phyloP scores from a whole-genome alignment of 2,113 vertebrate species.

The Toxotes chatareus region DNA sequence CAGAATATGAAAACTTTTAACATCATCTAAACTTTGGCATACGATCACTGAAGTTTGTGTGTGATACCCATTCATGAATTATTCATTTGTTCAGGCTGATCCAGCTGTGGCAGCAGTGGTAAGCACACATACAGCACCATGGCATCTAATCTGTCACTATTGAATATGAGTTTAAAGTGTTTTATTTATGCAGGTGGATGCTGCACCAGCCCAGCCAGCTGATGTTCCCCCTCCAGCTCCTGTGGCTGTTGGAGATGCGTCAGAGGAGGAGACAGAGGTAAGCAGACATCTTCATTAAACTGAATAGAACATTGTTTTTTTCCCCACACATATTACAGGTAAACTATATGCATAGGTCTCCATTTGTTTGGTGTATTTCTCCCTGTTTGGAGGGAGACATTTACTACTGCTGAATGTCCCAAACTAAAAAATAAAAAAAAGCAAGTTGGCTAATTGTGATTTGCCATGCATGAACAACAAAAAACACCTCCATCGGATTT shows the following conservation, averaged over 20 bases:
- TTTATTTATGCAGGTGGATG: slow-evolving; percentile 40
- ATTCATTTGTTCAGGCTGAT: slow-evolving; percentile 49
- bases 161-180: not conserved
- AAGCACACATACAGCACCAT: not conserved
- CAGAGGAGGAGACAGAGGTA: slow-evolving; percentile 79
- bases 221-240: slow-evolving; percentile 34
- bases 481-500: not conserved
- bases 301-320: not conserved
- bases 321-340: not conserved
- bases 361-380: too few relatives aligned
- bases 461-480: not conserved
- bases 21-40: not conserved
- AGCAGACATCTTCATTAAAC: not conserved
- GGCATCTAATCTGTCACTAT: not conserved
- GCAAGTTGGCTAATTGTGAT: not conserved
- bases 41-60: not conserved
- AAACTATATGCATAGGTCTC: not conserved
- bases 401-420: not conserved
- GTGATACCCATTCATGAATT: not conserved
- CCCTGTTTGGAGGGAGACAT: not conserved
- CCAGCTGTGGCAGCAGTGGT: slow-evolving; percentile 34
- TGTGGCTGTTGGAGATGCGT: slow-evolving; percentile 51
- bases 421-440: not conserved
- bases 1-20: not conserved
- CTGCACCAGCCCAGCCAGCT: slow-evolving; percentile 38